Evolutionary conservation across 2,113 vertebrate genomes (phyloP).

Genomic region (Eolophus roseicapilla): DNA sequence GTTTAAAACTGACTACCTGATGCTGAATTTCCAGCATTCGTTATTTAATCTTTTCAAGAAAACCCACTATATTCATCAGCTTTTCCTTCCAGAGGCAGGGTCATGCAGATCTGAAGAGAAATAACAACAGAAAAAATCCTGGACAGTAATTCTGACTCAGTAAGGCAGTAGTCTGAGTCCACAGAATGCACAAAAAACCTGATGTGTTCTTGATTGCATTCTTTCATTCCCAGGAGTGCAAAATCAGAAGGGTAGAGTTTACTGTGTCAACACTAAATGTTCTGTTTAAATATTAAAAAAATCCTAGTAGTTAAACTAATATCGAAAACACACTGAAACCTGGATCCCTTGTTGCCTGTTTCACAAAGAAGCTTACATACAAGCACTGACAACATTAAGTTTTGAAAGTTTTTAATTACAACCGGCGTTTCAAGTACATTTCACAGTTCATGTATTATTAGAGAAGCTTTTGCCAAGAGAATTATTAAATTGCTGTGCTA

Average conservation of each 20-base stretch:
- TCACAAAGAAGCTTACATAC: not conserved
- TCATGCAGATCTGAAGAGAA: not conserved
- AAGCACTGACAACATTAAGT: conserved; percentile 14
- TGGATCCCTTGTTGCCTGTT: not conserved
- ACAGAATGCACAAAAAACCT: not conserved
- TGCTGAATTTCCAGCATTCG: not conserved
- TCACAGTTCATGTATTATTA: conserved; percentile 36
- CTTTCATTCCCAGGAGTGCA: not conserved
- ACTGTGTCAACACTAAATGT: conserved; percentile 11
- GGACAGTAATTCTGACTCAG: not conserved
- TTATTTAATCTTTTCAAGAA: not conserved
- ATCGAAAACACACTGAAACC: conserved; percentile 10
- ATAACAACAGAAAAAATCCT: not conserved
- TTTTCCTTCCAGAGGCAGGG: not conserved
- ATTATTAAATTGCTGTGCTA: conserved; percentile 32
- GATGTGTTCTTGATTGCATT: not conserved
- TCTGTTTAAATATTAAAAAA: conserved; percentile 11
- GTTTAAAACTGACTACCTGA: not conserved
- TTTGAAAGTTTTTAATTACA: conserved; percentile 65
- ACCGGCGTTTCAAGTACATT: conserved; percentile 34
- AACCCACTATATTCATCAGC: not conserved
- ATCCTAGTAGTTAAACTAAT: conserved; percentile 6
- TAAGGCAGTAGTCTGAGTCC: not conserved
- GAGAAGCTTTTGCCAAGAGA: conserved; percentile 43
- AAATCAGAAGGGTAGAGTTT: not conserved